Conservation (phyloP, 2,797 vertebrate species). For the Lepus oiostolus region DNA sequence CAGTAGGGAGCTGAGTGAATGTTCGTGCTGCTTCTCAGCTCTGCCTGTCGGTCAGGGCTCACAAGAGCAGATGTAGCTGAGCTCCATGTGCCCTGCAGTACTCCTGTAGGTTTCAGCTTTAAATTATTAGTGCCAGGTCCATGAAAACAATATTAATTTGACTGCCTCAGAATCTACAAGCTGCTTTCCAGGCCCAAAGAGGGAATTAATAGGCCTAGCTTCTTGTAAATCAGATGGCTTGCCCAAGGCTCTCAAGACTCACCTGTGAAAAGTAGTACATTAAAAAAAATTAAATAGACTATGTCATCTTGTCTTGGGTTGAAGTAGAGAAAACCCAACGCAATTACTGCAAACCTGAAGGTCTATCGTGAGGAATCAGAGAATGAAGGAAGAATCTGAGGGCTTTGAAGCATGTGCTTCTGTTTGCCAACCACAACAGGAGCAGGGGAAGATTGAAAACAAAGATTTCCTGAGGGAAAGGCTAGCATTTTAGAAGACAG, state of each 20-base stretch:
- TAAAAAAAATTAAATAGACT: background rate
- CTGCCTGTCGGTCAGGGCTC: background rate
- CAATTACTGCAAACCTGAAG: background rate
- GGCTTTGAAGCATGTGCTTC: background rate
- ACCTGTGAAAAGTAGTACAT: background rate
- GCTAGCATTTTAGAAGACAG: constrained; percentile 3
- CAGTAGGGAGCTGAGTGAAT: background rate
- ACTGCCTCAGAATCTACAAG: background rate
- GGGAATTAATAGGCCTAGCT: background rate
- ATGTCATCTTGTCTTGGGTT: background rate
- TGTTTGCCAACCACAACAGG: background rate
- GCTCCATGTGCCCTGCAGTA: background rate
- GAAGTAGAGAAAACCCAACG: constrained; percentile 30
- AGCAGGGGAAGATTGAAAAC: background rate
- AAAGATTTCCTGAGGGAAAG: background rate
- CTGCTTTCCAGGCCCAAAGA: background rate
- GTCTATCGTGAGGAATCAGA: background rate
- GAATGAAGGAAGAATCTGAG: background rate
- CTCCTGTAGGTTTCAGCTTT: background rate
- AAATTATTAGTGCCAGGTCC: background rate
- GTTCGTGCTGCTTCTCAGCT: background rate
- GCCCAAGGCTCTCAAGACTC: background rate
- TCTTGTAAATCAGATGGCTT: background rate
- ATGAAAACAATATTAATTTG: background rate
- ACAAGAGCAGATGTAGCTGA: background rate